phyloP scores from a whole-genome alignment of 2,797 vertebrate species.

The Ctenochaetus hawaiiensis region DNA sequence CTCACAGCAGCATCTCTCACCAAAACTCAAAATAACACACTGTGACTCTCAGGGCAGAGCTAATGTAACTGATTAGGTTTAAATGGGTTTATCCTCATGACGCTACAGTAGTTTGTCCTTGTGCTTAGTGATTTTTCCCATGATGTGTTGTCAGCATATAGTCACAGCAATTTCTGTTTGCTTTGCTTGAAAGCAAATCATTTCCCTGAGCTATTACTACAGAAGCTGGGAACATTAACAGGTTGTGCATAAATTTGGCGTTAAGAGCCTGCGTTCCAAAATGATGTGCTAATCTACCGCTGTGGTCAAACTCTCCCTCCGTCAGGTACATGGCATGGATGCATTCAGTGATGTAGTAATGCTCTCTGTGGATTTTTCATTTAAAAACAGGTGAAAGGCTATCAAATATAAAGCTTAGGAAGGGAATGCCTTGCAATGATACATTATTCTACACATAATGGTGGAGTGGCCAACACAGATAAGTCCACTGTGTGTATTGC shows the following conservation, averaged over 20 bases:
- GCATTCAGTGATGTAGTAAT: not conserved
- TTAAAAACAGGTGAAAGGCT: not conserved
- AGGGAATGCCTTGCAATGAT: not conserved
- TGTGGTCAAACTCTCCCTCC: slow-evolving; percentile 17
- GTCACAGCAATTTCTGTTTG: slow-evolving; percentile 72
- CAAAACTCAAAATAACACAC: slow-evolving; percentile 9
- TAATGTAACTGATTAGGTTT: slow-evolving; percentile 68
- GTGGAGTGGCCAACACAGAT: too few species aligned
- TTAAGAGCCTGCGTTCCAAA: slow-evolving; percentile 6
- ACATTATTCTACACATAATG: not conserved
- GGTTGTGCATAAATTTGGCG: slow-evolving; percentile 41
- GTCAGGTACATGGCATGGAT: not conserved
- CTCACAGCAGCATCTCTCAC: slow-evolving; percentile 6
- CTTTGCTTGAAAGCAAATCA: slow-evolving; percentile 68
- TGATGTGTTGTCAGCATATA: slow-evolving; percentile 67
- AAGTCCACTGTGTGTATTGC: not conserved
- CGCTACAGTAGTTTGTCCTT: slow-evolving; percentile 59
- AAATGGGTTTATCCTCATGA: slow-evolving; percentile 71
- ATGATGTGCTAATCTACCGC: slow-evolving; percentile 1
- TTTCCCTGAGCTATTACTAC: slow-evolving; percentile 65
- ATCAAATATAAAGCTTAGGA: not conserved
- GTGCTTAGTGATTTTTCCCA: slow-evolving; percentile 60
- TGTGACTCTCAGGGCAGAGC: slow-evolving; percentile 36
- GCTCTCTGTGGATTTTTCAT: not conserved
- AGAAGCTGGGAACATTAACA: slow-evolving; percentile 55